A percentile compares a stretch with the other conserved stretches of the same genome.
Evolutionary conservation across 2,888 invertebrate genomes (phyloP).

Genomic region (Orthosia incerta): DNA sequence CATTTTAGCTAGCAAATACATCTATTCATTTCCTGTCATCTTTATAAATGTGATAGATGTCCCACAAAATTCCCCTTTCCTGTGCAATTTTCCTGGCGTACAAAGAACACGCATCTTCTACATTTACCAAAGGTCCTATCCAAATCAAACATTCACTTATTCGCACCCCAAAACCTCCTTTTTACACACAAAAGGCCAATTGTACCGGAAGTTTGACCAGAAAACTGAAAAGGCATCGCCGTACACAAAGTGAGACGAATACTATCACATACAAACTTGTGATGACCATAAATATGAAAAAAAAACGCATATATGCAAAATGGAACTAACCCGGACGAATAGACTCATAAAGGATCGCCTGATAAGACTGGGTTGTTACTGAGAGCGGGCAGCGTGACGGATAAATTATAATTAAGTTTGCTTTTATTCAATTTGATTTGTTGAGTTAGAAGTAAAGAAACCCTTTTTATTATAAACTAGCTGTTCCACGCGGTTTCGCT

Average conservation of each 20-base stretch:
- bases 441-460: background rate
- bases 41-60: no score
- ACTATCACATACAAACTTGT: conserved; percentile 47
- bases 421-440: background rate
- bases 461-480: no score
- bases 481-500: no score
- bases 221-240: conserved; percentile 28
- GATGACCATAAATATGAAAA: conserved; percentile 63
- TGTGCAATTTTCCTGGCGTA: no score
- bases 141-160: conserved; percentile 32
- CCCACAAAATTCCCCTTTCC: no score
- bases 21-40: no score
- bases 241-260: conserved; percentile 37
- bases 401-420: background rate
- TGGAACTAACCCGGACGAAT: conserved; percentile 62
- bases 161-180: conserved; percentile 8
- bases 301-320: conserved; percentile 62
- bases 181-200: conserved; percentile 29
- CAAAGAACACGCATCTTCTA: background rate
- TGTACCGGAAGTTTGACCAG: conserved; percentile 22
- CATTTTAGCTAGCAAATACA: no score
- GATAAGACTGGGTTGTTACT: conserved; percentile 40
- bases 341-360: conserved; percentile 66
- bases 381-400: conserved; percentile 31
- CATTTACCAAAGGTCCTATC: background rate